Percentiles rank a stretch among this genome's conserved stretches.
phyloP scores from a whole-genome alignment of 2,113 vertebrate species.

The Macaca nemestrina region DNA sequence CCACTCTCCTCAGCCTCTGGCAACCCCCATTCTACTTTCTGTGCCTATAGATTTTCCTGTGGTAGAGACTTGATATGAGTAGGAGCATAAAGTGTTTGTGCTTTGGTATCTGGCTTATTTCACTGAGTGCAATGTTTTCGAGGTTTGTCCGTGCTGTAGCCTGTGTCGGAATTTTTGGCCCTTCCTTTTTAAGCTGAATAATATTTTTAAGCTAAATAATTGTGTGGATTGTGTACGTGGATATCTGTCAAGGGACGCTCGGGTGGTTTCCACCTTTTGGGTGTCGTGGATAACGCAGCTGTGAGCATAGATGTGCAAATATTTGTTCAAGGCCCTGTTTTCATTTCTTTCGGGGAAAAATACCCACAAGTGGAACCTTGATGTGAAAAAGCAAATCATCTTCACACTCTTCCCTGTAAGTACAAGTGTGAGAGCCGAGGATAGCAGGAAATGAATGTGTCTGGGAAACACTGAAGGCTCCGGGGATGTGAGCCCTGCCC shows the following conservation, averaged over 20 bases:
- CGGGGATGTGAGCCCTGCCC: neutral
- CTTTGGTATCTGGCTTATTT: neutral
- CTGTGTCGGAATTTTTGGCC: too few relatives aligned
- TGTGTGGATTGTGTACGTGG: neutral
- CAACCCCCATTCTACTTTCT: neutral
- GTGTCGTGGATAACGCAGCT: rapidly evolving
- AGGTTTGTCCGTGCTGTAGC: rapidly evolving
- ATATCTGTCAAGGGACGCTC: rapidly evolving
- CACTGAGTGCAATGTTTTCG: rapidly evolving
- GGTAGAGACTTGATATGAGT: rapidly evolving
- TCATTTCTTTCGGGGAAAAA: rapidly evolving
- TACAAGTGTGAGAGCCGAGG: neutral
- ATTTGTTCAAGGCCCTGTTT: rapidly evolving
- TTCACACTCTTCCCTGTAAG: neutral
- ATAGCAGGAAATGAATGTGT: rapidly evolving
- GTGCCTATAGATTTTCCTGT: neutral
- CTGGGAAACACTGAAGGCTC: too few relatives aligned
- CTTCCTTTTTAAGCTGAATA: neutral
- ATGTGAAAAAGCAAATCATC: neutral
- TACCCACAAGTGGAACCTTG: neutral
- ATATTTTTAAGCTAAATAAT: neutral
- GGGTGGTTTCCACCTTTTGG: rapidly evolving
- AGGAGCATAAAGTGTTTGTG: rapidly evolving
- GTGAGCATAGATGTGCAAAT: rapidly evolving
- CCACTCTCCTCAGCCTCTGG: neutral